phyloP scores from a whole-genome alignment of 2,113 vertebrate genomes.

The Melanotaenia duboulayi region DNA sequence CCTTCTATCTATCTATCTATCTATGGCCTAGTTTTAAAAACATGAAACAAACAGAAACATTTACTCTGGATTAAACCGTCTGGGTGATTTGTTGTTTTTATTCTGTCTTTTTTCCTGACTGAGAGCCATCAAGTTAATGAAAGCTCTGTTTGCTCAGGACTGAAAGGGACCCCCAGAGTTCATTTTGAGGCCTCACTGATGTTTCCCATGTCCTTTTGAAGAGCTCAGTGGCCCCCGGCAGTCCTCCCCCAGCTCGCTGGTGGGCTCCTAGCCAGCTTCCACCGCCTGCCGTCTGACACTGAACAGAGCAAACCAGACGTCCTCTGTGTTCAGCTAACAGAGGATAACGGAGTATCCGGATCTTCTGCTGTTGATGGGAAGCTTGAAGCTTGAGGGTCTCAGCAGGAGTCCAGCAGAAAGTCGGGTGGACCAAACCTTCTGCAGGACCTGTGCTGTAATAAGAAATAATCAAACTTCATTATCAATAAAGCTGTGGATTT shows the following conservation, averaged over 20 bases:
- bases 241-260: slow-evolving; percentile 6
- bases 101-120: slow-evolving; percentile 6
- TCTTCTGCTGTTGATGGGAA: slow-evolving; percentile 26
- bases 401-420: slow-evolving; percentile 18
- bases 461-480: no score
- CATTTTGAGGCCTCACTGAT: slow-evolving; percentile 43
- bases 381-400: neutral
- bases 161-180: slow-evolving; percentile 52
- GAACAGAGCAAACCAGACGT: slow-evolving; percentile 23
- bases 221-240: slow-evolving; percentile 11
- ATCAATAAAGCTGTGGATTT: no score
- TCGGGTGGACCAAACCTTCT: neutral
- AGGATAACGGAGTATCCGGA: slow-evolving; percentile 27
- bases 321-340: slow-evolving; percentile 23
- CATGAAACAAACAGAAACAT: slow-evolving; percentile 1
- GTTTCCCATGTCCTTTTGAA: slow-evolving; percentile 62
- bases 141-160: slow-evolving; percentile 58
- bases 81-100: slow-evolving; percentile 21
- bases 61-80: slow-evolving; percentile 27
- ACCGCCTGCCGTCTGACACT: slow-evolving; percentile 35
- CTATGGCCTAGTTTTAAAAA: no score
- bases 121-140: slow-evolving; percentile 33
- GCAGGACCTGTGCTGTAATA: neutral
- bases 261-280: slow-evolving; percentile 38
- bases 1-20: no score